A percentile compares a stretch with the other conserved stretches of the same genome.
Conservation (phyloP, 2,113 vertebrate genomes). For the Bufo bufo region DNA sequence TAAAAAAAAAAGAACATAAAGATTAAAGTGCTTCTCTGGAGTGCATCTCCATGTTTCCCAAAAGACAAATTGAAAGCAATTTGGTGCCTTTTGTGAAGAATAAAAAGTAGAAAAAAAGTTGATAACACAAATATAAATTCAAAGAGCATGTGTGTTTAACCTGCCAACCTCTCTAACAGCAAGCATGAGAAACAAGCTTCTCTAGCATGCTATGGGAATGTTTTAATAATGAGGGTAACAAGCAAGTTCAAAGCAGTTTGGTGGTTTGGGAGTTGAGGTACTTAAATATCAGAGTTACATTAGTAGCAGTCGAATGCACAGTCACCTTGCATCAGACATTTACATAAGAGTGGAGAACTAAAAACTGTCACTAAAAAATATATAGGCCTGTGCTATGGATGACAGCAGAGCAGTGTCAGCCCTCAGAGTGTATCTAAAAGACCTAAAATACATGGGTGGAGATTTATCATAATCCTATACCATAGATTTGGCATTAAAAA, state of each 20-base stretch:
- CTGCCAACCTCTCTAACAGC: slow-evolving; percentile 57
- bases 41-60: background rate
- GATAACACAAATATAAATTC: slow-evolving; percentile 52
- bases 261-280: slow-evolving; percentile 59
- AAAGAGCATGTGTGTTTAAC: slow-evolving; percentile 57
- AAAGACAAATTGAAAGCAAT: background rate
- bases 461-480: no score
- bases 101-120: background rate
- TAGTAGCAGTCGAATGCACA: slow-evolving; percentile 56
- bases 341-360: slow-evolving; percentile 44
- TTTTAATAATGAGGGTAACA: slow-evolving; percentile 60
- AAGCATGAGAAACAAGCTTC: slow-evolving; percentile 48
- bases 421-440: no score
- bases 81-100: slow-evolving; percentile 21
- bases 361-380: slow-evolving; percentile 13
- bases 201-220: slow-evolving; percentile 58
- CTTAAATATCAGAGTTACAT: slow-evolving; percentile 59
- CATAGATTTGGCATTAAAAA: no score
- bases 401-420: no score
- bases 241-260: slow-evolving; percentile 59
- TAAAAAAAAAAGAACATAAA: slow-evolving; percentile 13
- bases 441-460: no score
- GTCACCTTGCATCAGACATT: slow-evolving; percentile 57
- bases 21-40: background rate
- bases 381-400: background rate